Evolutionary conservation across 1,140 invertebrate species (phyloP).

Genomic region (Drosophila punjabiensis): DNA sequence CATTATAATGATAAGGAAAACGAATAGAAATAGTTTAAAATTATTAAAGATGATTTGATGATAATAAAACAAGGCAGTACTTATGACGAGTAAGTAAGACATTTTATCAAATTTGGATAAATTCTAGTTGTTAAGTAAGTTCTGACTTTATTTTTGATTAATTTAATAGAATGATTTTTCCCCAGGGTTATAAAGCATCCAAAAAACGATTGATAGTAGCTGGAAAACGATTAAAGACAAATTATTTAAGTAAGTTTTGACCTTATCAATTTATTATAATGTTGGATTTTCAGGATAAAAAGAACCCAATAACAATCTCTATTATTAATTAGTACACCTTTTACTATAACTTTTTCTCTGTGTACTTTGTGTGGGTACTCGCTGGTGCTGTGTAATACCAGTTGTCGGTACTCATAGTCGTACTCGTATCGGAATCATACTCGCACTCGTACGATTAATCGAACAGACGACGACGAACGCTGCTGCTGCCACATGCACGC

Average conservation of each 20-base stretch:
- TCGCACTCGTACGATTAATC: slow-evolving; percentile 54
- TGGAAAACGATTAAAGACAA: too few species aligned
- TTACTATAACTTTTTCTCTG: not conserved
- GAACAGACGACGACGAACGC: slow-evolving; percentile 39
- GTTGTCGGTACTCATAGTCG: slow-evolving; percentile 32
- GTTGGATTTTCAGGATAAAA: too few species aligned
- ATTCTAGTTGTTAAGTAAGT: too few species aligned
- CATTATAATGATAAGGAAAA: not conserved
- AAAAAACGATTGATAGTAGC: too few species aligned
- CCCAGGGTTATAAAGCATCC: not conserved
- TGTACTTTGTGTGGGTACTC: slow-evolving; percentile 8
- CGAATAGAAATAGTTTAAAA: not conserved
- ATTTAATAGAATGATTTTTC: not conserved
- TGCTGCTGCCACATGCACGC: slow-evolving; percentile 53
- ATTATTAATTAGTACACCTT: too few species aligned
- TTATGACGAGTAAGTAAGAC: not conserved
- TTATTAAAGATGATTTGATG: not conserved
- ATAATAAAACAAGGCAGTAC: not conserved
- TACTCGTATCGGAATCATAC: slow-evolving; percentile 15
- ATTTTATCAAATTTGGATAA: not conserved
- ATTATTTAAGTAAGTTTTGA: too few species aligned
- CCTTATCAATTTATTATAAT: too few species aligned
- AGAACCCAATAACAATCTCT: too few species aligned
- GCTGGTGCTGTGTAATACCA: slow-evolving; percentile 58
- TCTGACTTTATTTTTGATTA: not conserved